Conservation (phyloP, 2,888 invertebrate species). For the Drosophila borealis region DNA sequence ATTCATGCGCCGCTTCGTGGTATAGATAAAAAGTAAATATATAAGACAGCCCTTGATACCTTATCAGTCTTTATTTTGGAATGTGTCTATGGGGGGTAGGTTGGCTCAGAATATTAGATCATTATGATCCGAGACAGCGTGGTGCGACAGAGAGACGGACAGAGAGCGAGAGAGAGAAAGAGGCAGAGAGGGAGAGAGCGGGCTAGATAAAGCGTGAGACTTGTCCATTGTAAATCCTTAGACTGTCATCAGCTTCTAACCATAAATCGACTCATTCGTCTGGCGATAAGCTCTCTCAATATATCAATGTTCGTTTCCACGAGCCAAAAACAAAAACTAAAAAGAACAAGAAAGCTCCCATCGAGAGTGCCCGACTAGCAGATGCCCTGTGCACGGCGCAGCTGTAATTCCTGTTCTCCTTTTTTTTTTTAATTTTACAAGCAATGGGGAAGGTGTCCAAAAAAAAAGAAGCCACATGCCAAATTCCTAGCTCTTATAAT, state of each 20-base stretch:
- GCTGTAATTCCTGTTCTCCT: no score
- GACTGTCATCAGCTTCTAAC: neutral
- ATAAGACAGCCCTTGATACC: neutral
- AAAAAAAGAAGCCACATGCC: no score
- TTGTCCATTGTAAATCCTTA: constrained; percentile 19
- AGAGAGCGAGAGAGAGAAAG: neutral
- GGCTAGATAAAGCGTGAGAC: neutral
- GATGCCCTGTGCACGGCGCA: neutral
- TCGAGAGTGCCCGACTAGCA: neutral
- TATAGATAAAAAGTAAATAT: constrained; percentile 36
- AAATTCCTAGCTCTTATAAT: no score
- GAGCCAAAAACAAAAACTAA: neutral
- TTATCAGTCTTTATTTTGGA: constrained; percentile 30
- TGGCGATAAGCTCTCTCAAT: constrained; percentile 15
- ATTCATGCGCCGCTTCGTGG: constrained; percentile 31
- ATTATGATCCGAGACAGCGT: constrained; percentile 22
- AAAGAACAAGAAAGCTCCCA: neutral
- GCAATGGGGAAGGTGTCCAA: no score
- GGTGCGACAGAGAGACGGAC: constrained; percentile 4
- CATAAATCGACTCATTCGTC: constrained; percentile 7
- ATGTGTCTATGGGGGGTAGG: neutral
- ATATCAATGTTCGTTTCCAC: neutral
- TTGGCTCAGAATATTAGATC: constrained; percentile 19
- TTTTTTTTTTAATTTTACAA: no score
- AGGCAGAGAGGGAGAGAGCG: neutral